Percentiles rank a stretch among this genome's conserved stretches.
Evolutionary conservation across 2,888 invertebrate species (phyloP).

Genomic region (Erynnis tages): DNA sequence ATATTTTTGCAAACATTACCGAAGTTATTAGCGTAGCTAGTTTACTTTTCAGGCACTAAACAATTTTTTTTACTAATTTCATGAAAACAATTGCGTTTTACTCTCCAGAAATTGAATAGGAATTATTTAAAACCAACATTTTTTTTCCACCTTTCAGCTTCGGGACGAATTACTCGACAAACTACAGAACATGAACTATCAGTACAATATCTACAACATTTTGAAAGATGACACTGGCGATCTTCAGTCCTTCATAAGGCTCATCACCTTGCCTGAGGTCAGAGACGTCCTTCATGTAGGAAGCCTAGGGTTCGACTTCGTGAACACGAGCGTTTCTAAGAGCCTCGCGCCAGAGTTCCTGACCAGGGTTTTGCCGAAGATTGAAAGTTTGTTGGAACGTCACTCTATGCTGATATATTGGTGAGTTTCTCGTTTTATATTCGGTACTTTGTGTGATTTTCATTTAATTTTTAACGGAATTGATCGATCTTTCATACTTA

Average conservation of each 20-base stretch:
- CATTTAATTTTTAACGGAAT: too few species aligned
- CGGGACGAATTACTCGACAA: constrained; percentile 48
- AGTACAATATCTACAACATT: constrained; percentile 51
- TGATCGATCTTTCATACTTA: too few species aligned
- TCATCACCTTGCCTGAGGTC: constrained; percentile 78
- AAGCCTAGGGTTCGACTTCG: constrained; percentile 65
- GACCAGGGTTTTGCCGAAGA: constrained; percentile 82
- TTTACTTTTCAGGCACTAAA: too few species aligned
- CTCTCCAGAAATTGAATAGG: too few species aligned
- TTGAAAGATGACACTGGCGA: constrained; percentile 60
- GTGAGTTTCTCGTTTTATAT: too few species aligned
- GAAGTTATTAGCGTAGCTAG: too few species aligned
- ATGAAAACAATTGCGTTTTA: too few species aligned
- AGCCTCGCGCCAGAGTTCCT: constrained; percentile 83
- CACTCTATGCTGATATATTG: constrained; percentile 86
- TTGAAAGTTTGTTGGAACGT: constrained; percentile 81
- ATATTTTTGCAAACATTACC: too few species aligned
- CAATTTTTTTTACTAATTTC: too few species aligned
- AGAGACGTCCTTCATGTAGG: constrained; percentile 88
- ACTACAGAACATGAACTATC: constrained; percentile 49
- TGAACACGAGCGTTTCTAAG: constrained; percentile 42
- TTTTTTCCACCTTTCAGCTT: constrained; percentile 41
- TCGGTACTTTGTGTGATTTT: too few species aligned
- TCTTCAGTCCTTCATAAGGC: constrained; percentile 83
- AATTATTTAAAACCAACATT: background rate